phyloP scores from a whole-genome alignment of 2,797 vertebrate genomes.

The Coranthus polyacanthus region DNA sequence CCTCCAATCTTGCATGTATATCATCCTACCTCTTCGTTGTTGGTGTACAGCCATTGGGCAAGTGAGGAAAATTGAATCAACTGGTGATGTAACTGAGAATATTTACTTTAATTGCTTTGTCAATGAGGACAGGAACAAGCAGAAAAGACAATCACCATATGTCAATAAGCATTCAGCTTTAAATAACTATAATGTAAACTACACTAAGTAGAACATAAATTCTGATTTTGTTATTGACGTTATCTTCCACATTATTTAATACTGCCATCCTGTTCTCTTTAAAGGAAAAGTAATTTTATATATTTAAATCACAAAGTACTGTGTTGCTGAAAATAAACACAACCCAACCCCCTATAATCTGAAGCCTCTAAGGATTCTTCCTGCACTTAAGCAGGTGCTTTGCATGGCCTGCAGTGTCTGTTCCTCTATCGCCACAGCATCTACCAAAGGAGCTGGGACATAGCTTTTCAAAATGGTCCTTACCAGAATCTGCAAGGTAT shows the following conservation, averaged over 20 bases:
- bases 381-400: slow-evolving; percentile 29
- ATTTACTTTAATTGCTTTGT: not conserved
- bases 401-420: slow-evolving; percentile 21
- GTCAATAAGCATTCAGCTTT: not conserved
- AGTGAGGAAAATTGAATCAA: not conserved
- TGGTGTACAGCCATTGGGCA: not conserved
- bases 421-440: slow-evolving; percentile 28
- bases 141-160: not conserved
- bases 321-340: not conserved
- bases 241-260: no score
- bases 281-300: no score
- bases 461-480: slow-evolving; percentile 50
- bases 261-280: not conserved
- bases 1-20: not conserved
- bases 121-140: not conserved
- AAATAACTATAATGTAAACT: no score
- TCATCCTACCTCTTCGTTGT: not conserved
- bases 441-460: slow-evolving; percentile 47
- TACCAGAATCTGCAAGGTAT: slow-evolving; percentile 62
- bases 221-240: no score
- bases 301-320: no score
- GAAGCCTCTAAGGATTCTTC: slow-evolving; percentile 12
- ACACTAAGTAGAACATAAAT: no score
- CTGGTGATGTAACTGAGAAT: not conserved
- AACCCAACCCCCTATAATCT: not conserved